phyloP scores from a whole-genome alignment of 2,797 vertebrate species.

The Cyclura pinguis region DNA sequence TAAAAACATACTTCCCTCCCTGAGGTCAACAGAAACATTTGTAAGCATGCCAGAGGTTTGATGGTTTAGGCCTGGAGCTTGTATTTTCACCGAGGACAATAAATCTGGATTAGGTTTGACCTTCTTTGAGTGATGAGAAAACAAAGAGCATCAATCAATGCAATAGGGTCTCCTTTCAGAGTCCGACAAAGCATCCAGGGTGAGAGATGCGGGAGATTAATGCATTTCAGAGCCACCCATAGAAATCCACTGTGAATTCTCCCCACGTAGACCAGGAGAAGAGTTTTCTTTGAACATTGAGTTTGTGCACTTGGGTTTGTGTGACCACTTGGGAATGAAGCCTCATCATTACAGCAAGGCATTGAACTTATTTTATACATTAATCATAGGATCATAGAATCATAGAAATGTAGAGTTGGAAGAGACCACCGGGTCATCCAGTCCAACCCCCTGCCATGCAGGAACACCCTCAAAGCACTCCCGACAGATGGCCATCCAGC shows the following conservation, averaged over 20 bases:
- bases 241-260: background rate
- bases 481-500: too few species aligned
- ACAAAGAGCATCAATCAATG: constrained; percentile 18
- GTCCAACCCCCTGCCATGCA: too few species aligned
- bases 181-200: background rate
- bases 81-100: background rate
- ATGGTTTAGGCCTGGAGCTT: background rate
- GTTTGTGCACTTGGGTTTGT: background rate
- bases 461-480: too few species aligned
- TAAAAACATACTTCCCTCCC: background rate
- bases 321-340: background rate
- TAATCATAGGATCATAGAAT: too few species aligned
- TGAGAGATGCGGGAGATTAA: background rate
- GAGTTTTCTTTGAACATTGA: background rate
- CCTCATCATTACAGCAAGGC: background rate
- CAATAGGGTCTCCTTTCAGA: background rate
- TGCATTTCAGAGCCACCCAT: too few species aligned
- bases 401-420: too few species aligned
- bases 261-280: background rate
- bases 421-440: too few species aligned
- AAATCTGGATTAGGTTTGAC: constrained; percentile 35
- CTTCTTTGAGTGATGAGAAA: constrained; percentile 20
- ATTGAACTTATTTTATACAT: background rate
- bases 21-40: constrained; percentile 10
- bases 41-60: background rate